Conservation (phyloP, 2,113 vertebrate genomes). For the Heterotilapia buettikoferi region DNA sequence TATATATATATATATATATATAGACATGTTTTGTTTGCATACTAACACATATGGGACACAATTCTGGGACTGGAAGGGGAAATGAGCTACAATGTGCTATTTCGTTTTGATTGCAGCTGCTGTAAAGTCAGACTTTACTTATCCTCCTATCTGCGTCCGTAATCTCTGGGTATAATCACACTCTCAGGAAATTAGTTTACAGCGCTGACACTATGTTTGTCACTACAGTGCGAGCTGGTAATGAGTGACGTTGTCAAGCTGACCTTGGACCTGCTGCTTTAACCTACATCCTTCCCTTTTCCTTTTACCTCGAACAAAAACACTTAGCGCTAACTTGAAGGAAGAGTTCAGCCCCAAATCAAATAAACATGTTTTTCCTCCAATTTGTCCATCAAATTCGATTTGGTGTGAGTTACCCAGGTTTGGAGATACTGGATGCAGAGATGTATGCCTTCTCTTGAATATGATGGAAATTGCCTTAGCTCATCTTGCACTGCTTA, state of each 20-base stretch:
- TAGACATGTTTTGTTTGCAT: neutral
- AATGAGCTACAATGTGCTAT: slow-evolving; percentile 10
- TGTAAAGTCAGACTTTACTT: slow-evolving; percentile 13
- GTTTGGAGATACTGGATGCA: neutral
- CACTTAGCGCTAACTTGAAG: neutral
- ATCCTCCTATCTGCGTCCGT: neutral
- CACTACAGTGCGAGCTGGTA: neutral
- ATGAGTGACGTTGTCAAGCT: slow-evolving; percentile 2
- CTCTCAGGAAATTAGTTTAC: slow-evolving; percentile 21
- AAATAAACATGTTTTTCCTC: neutral
- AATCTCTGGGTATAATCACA: slow-evolving; percentile 17
- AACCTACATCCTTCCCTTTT: slow-evolving; percentile 34
- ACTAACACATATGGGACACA: neutral
- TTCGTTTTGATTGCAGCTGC: neutral
- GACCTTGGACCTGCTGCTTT: neutral
- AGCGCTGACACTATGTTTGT: slow-evolving; percentile 8
- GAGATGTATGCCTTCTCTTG: neutral
- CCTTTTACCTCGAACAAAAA: neutral
- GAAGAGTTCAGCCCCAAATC: neutral
- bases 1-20: no score
- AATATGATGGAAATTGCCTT: neutral
- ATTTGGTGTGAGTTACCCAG: neutral
- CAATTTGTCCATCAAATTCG: neutral
- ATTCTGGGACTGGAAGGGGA: neutral
- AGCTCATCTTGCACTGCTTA: neutral